Percentiles rank a stretch among this genome's conserved stretches.
Conservation (phyloP, 2,888 invertebrate genomes). For the Parascotia fuliginaria region DNA sequence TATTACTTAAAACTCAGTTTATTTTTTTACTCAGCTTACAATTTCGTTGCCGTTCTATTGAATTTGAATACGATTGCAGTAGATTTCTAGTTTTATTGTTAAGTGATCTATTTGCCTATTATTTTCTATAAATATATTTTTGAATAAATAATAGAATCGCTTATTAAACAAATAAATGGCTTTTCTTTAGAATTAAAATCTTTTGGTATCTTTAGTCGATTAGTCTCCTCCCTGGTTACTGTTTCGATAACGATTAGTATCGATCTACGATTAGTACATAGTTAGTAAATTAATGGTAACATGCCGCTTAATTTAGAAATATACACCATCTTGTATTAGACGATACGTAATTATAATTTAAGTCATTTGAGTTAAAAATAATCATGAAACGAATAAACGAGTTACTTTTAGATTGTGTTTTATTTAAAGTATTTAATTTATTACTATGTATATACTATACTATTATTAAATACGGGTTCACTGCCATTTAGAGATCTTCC, state of each 20-base stretch:
- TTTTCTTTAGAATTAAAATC: neutral
- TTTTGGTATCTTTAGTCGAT: neutral
- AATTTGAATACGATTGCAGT: no score
- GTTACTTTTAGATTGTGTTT: slow-evolving; percentile 40
- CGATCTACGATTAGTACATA: slow-evolving; percentile 30
- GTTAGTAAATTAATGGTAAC: slow-evolving; percentile 41
- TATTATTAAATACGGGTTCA: no score
- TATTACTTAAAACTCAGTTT: no score
- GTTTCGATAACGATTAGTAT: slow-evolving; percentile 28
- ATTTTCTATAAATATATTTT: no score
- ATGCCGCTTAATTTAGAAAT: slow-evolving; percentile 41
- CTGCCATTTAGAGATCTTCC: no score
- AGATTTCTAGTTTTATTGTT: no score
- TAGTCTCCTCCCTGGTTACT: slow-evolving; percentile 11
- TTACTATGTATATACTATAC: no score
- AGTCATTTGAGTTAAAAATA: slow-evolving; percentile 46
- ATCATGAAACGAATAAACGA: slow-evolving; percentile 61
- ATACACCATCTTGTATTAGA: slow-evolving; percentile 61
- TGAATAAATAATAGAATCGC: no score
- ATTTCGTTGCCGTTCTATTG: no score
- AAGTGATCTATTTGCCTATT: no score
- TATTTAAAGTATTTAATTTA: no score
- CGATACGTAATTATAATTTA: slow-evolving; percentile 61
- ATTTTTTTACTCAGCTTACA: no score
- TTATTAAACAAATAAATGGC: neutral